These are phyloP conservation scores for Tenthredo notha DNA, from an alignment of 2,888 invertebrate genomes.

Conservation along the genomic window DNA sequence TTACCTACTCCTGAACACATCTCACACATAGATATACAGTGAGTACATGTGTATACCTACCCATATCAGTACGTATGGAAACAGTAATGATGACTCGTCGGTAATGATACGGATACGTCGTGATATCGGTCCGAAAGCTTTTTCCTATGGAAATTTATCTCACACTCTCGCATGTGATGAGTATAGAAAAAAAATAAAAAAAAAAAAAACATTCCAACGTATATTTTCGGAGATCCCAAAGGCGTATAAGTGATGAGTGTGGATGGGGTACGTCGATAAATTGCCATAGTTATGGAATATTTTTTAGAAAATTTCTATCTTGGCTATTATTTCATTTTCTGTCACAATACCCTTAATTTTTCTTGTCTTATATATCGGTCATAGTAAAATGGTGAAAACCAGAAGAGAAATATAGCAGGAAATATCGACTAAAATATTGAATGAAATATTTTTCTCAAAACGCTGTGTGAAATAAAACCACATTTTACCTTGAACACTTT, in stretches of 20 bases:
- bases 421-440: conserved; percentile 3
- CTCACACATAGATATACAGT: not conserved
- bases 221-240: not conserved
- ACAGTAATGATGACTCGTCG: conserved; percentile 31
- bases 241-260: not conserved
- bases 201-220: not conserved
- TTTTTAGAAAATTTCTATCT: not conserved
- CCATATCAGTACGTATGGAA: not conserved
- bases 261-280: not conserved
- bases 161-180: not conserved
- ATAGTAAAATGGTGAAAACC: not conserved
- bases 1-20: not conserved
- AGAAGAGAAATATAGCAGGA: not conserved
- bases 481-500: conserved; percentile 3
- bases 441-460: not conserved
- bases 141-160: conserved; percentile 26
- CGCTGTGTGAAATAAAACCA: not conserved
- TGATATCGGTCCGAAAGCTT: conserved; percentile 21
- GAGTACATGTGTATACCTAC: not conserved
- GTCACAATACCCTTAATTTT: not conserved
- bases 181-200: not conserved
- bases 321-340: not conserved
- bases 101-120: conserved; percentile 22
- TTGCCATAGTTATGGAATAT: not conserved
- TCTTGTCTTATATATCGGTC: not conserved